A percentile compares a stretch with the other conserved stretches of the same genome.
Evolutionary conservation across 2,113 vertebrate genomes (phyloP).

Genomic region (Oryzias javanicus): DNA sequence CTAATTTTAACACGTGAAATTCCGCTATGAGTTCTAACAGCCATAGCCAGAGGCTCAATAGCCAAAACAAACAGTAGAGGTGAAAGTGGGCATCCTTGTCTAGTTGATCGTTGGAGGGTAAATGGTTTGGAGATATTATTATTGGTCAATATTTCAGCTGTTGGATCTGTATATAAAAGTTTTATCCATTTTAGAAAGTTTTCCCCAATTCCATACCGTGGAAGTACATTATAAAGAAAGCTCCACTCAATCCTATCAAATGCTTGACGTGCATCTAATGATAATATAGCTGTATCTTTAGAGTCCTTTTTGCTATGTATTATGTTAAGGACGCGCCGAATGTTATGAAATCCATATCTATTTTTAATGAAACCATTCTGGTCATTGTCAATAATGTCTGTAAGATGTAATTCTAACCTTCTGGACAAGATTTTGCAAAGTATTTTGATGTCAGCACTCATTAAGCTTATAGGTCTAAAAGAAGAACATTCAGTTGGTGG

Average conservation of each 20-base stretch:
- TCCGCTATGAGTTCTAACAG: no score
- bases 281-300: no score
- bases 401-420: background rate
- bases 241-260: background rate
- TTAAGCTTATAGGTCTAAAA: background rate
- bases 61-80: no score
- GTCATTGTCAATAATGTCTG: background rate
- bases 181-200: background rate
- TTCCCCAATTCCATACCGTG: background rate
- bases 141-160: no score
- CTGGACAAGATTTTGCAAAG: background rate
- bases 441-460: background rate
- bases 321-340: background rate
- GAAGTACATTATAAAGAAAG: background rate
- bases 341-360: background rate
- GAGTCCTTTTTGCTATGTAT: background rate
- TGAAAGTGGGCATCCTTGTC: no score
- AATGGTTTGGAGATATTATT: no score
- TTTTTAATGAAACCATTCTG: background rate
- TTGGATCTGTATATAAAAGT: no score
- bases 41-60: no score
- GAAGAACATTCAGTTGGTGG: background rate
- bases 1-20: no score
- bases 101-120: no score
- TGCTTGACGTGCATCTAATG: background rate